Evolutionary conservation across 2,888 invertebrate species (phyloP).

Genomic region (Papilio protenor): DNA sequence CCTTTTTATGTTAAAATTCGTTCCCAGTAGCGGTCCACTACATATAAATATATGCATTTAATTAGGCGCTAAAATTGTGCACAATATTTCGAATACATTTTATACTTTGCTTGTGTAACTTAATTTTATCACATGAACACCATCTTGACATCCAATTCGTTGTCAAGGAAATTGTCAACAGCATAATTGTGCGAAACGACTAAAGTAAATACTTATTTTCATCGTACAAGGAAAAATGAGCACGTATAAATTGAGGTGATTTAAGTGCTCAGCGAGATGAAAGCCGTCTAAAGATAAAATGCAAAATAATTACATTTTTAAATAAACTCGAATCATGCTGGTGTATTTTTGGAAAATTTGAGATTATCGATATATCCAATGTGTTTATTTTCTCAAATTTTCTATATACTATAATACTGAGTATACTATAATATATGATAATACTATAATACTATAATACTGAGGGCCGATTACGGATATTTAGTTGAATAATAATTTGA

Average conservation of each 20-base stretch:
- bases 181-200: slow-evolving; percentile 28
- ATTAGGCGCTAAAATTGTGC: too few relatives aligned
- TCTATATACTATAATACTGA: too few relatives aligned
- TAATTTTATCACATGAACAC: too few relatives aligned
- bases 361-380: too few relatives aligned
- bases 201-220: slow-evolving; percentile 26
- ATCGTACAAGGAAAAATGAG: slow-evolving; percentile 29
- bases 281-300: background rate
- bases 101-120: too few relatives aligned
- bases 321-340: background rate
- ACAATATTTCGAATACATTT: too few relatives aligned
- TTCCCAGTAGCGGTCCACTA: background rate
- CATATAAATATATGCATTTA: background rate
- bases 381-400: too few relatives aligned
- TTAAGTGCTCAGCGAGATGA: slow-evolving; percentile 14
- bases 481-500: too few relatives aligned
- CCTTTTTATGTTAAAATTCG: background rate
- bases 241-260: slow-evolving; percentile 30
- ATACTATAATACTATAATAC: too few relatives aligned
- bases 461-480: too few relatives aligned
- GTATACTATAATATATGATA: too few relatives aligned
- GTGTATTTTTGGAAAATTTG: background rate
- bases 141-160: background rate
- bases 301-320: slow-evolving; percentile 5
- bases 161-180: slow-evolving; percentile 18